Evolutionary conservation across 2,888 invertebrate species (phyloP), one percentile per base, ranked within the genome.

Genomic region (Argyresthia goedartella): DNA sequence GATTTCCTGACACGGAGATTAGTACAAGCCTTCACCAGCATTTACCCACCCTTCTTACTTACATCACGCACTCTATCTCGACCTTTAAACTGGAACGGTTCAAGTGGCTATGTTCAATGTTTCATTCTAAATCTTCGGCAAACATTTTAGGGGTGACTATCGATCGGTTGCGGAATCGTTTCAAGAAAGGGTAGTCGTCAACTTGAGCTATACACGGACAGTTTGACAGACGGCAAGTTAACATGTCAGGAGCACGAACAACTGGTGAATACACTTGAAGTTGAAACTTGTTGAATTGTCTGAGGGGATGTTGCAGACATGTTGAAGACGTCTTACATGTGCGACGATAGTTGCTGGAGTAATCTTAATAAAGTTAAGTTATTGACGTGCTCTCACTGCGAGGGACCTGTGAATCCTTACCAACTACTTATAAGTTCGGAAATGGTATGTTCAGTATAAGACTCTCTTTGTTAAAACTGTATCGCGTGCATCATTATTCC

Each of bases 1-100:
- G 82, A 85, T 85, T 85, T 81, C 82, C 84, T 86, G 86, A 86
- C 86, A 84, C 79, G 86, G 86, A 81, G 86, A 85, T 86, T 86
- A 86, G 86, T 81, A 86, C 86, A 82, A 85, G 81, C 80, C 81
- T 81, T 84, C 86, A 82, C 86, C 77, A 70, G 69, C 73, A 73
- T 70, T 78, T 76, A 74, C 75, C 72, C 78, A 72, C 86, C 86
- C 86, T 79, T 75, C 82, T 84, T 86, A 85, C 84, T 85, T 86
- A 85, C 84, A 73, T 85, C 86, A 86, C 86, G 86, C 85, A 86
- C 85, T 84, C 71, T 61, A 76, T 63, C 66, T 65, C 61, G 63
- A 69, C 66, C 63, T 63, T 57, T 65, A 60, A 63, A 59, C 63
- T 63, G 66, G 67, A 71, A 68, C 67, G 75, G 71, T 69, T 71